phyloP scores from a whole-genome alignment of 2,797 vertebrate species.

The Hippoglossus hippoglossus region DNA sequence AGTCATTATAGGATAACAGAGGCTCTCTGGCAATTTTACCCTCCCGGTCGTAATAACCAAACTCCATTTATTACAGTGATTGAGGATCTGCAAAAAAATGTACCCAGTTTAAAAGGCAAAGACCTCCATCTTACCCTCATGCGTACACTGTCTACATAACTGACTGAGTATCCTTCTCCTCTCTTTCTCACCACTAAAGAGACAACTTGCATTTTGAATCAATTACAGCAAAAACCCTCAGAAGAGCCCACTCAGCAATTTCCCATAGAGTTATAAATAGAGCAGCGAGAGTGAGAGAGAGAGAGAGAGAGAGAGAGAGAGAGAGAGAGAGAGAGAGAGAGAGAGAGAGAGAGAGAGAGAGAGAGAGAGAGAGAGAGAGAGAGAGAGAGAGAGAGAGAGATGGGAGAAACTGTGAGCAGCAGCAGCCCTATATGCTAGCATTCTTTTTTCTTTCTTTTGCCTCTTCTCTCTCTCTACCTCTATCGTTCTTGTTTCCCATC shows the following conservation, averaged over 20 bases:
- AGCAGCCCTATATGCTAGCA: slow-evolving; percentile 53
- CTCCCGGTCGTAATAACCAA: slow-evolving; percentile 18
- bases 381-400: slow-evolving; percentile 26
- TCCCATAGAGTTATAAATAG: slow-evolving; percentile 83
- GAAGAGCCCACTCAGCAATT: slow-evolving; percentile 81
- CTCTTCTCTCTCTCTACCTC: slow-evolving; percentile 25
- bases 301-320: slow-evolving; percentile 12
- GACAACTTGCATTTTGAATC: slow-evolving; percentile 82
- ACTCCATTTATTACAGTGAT: slow-evolving; percentile 51
- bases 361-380: slow-evolving; percentile 27
- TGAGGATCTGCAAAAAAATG: slow-evolving; percentile 35
- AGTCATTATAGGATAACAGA: slow-evolving; percentile 46
- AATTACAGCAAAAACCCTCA: slow-evolving; percentile 79
- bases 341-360: slow-evolving; percentile 43
- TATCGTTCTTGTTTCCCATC: slow-evolving; percentile 22
- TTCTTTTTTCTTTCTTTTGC: slow-evolving; percentile 29
- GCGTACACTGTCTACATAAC: slow-evolving; percentile 34
- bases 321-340: slow-evolving; percentile 40
- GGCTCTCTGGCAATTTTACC: slow-evolving; percentile 25
- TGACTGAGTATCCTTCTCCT: slow-evolving; percentile 62
- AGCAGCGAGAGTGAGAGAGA: slow-evolving; percentile 51
- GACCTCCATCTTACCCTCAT: slow-evolving; percentile 34
- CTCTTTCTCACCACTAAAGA: slow-evolving; percentile 73
- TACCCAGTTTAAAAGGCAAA: slow-evolving; percentile 41
- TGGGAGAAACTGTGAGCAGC: slow-evolving; percentile 59